phyloP scores from a whole-genome alignment of 2,888 invertebrate genomes.

The Andrena hattorfiana region DNA sequence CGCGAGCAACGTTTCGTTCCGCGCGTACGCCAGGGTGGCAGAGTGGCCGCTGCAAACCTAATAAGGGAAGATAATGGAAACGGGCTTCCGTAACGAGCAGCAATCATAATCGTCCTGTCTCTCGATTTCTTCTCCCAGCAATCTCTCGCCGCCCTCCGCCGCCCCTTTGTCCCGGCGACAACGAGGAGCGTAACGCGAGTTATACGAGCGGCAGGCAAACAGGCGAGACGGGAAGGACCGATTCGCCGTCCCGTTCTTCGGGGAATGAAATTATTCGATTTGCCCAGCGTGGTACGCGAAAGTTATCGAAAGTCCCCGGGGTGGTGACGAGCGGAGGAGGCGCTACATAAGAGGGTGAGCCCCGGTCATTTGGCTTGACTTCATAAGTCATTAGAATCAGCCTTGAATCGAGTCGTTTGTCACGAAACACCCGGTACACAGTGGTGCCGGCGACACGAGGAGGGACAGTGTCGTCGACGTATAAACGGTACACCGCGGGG shows the following conservation, averaged over 20 bases:
- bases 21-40: constrained; percentile 35
- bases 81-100: constrained; percentile 58
- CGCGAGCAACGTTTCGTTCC: neutral
- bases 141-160: constrained; percentile 12
- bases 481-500: constrained; percentile 51
- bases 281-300: constrained; percentile 74
- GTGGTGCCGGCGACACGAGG: constrained; percentile 24
- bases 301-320: constrained; percentile 65
- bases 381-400: constrained; percentile 85
- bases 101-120: constrained; percentile 61
- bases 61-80: constrained; percentile 56
- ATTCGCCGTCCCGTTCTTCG: constrained; percentile 36
- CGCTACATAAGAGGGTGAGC: constrained; percentile 53
- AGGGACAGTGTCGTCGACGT: constrained; percentile 53
- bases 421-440: constrained; percentile 76
- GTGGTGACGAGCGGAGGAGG: constrained; percentile 25
- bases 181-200: constrained; percentile 59
- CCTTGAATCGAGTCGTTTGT: constrained; percentile 77
- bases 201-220: constrained; percentile 58
- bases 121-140: constrained; percentile 49
- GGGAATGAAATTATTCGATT: constrained; percentile 79
- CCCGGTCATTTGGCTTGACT: constrained; percentile 85
- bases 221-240: constrained; percentile 57
- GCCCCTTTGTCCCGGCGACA: constrained; percentile 36
- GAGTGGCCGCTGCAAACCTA: constrained; percentile 37